These are phyloP conservation scores for Anhinga rufa DNA, from an alignment of 2,113 vertebrate genomes.

Conservation along the genomic window DNA sequence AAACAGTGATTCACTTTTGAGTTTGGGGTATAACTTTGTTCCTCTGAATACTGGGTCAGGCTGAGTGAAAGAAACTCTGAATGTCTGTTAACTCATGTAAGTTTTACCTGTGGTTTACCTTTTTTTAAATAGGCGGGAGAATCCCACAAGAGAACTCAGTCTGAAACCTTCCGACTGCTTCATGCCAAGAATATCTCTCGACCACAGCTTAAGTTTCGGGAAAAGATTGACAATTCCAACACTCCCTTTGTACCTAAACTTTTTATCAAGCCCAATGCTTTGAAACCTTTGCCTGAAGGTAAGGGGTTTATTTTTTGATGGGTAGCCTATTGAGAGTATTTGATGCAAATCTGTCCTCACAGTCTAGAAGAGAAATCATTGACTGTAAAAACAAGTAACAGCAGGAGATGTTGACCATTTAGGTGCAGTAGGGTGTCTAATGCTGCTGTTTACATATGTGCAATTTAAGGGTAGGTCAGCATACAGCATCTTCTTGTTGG, in stretches of 20 bases:
- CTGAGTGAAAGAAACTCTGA: not conserved
- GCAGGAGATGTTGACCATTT: not conserved
- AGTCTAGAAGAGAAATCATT: not conserved
- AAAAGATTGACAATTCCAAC: constrained; percentile 96
- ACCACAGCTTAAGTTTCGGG: constrained; percentile 92
- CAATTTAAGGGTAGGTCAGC: not conserved
- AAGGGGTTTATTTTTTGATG: constrained; percentile 8
- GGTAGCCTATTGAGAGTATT: not conserved
- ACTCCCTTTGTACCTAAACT: constrained; percentile 92
- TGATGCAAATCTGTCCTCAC: not conserved
- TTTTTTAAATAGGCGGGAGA: constrained; percentile 72
- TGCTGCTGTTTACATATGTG: not conserved
- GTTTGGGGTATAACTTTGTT: not conserved
- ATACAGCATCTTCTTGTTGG: not conserved
- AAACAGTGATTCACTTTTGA: not conserved
- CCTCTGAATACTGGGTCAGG: not conserved
- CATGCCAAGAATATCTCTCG: constrained; percentile 91
- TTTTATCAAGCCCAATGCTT: constrained; percentile 91
- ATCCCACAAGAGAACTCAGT: constrained; percentile 63
- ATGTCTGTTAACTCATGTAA: not conserved
- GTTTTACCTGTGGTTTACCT: not conserved
- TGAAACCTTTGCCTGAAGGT: constrained; percentile 89
- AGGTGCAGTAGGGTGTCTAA: not conserved
- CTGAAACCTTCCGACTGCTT: constrained; percentile 88
- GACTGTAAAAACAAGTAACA: not conserved